Conservation (phyloP, 2,888 invertebrate species). For the Silvanus unidentatus region DNA sequence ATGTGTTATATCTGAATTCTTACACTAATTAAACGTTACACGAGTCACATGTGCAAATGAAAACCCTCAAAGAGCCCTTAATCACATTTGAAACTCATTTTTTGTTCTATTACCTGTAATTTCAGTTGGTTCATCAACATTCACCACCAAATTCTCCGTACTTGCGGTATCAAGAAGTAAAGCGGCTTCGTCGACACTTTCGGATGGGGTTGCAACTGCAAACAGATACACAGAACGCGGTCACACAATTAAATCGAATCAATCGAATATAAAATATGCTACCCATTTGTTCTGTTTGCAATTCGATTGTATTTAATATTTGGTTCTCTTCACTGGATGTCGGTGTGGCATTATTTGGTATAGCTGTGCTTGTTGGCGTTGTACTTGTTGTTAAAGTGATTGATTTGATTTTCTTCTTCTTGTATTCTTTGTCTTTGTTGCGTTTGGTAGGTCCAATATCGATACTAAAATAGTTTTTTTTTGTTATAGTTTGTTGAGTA, state of each 20-base stretch:
- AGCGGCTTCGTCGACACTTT: too few relatives aligned
- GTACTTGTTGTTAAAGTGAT: constrained; percentile 11
- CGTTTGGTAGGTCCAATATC: constrained; percentile 50
- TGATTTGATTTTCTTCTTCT: constrained; percentile 54
- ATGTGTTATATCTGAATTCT: constrained; percentile 31
- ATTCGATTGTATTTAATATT: constrained; percentile 1
- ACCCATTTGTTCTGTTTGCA: constrained; percentile 15
- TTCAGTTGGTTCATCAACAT: constrained; percentile 8
- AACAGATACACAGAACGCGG: too few relatives aligned
- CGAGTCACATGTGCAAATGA: too few relatives aligned
- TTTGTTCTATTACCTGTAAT: constrained; percentile 30
- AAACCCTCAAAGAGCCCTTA: too few relatives aligned
- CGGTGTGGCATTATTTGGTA: constrained; percentile 9
- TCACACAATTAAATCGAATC: too few relatives aligned
- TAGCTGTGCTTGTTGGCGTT: not conserved
- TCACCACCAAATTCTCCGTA: too few relatives aligned
- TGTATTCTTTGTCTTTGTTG: constrained; percentile 55
- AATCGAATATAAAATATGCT: too few relatives aligned
- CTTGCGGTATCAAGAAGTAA: too few relatives aligned
- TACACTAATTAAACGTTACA: constrained; percentile 8
- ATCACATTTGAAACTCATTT: too few relatives aligned
- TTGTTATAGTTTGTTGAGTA: too few relatives aligned
- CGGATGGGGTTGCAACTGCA: too few relatives aligned
- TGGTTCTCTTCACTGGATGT: constrained; percentile 15
- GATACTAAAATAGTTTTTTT: constrained; percentile 36